Conservation (phyloP, 2,113 vertebrate genomes). For the Xyrauchen texanus region DNA sequence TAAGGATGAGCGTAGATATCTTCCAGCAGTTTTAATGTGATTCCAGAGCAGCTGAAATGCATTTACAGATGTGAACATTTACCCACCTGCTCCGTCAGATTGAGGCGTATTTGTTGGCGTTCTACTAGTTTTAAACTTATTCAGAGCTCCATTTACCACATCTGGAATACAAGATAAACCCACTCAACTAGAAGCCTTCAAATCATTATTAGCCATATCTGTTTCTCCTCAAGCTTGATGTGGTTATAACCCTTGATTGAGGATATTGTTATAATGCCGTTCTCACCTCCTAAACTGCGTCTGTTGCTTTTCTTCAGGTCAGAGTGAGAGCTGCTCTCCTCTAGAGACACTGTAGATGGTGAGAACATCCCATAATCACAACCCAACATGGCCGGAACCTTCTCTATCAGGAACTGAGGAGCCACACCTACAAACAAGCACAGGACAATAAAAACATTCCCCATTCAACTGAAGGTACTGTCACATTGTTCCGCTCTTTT, state of each 20-base stretch:
- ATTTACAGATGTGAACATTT: constrained; percentile 40
- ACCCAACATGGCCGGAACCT: constrained; percentile 87
- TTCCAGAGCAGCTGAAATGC: too few relatives aligned
- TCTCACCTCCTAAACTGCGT: constrained; percentile 87
- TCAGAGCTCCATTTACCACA: constrained; percentile 93
- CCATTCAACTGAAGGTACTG: not conserved
- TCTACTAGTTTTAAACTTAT: constrained; percentile 92
- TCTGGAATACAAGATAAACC: constrained; percentile 88
- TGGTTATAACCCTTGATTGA: too few relatives aligned
- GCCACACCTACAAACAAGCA: constrained; percentile 77
- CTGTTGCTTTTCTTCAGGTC: constrained; percentile 79
- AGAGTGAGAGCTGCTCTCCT: constrained; percentile 78
- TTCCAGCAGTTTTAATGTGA: too few relatives aligned
- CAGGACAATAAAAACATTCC: not conserved
- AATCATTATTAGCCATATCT: too few relatives aligned
- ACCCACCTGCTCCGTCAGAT: constrained; percentile 85
- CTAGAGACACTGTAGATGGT: constrained; percentile 69
- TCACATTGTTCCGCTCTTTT: too few relatives aligned
- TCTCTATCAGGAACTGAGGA: constrained; percentile 85
- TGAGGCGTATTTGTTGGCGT: constrained; percentile 85
- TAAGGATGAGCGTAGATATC: not conserved
- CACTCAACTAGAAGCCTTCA: constrained; percentile 39
- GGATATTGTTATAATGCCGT: not conserved
- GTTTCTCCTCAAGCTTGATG: not conserved
- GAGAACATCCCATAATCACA: constrained; percentile 76